Evolutionary conservation across 2,113 vertebrate species (phyloP).

Genomic region (Capreolus pygargus): DNA sequence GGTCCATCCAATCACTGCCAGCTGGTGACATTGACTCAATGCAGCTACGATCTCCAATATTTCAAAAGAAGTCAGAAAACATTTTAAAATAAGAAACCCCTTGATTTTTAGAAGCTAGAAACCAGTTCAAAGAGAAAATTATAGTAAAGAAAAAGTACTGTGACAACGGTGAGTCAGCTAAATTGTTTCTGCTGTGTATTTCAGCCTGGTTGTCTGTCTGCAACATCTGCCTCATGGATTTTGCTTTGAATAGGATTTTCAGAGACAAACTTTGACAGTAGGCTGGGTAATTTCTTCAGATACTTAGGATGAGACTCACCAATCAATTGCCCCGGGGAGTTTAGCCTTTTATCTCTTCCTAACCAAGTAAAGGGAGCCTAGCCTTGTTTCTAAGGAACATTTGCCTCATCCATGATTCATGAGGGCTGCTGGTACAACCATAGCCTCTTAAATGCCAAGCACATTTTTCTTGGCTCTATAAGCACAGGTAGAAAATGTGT

Average conservation of each 20-base stretch:
- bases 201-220: background rate
- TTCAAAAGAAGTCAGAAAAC: background rate
- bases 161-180: background rate
- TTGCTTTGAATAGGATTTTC: background rate
- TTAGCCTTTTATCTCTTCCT: background rate
- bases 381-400: background rate
- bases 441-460: background rate
- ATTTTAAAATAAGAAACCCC: background rate
- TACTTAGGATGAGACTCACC: background rate
- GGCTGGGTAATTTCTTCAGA: background rate
- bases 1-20: background rate
- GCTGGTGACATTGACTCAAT: background rate
- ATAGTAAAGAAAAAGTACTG: background rate
- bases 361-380: background rate
- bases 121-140: background rate
- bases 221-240: background rate
- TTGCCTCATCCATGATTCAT: background rate
- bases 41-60: background rate
- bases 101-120: background rate
- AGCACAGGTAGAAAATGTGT: background rate
- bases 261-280: background rate
- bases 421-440: background rate
- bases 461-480: background rate
- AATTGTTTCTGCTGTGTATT: background rate
- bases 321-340: background rate